A percentile compares a stretch with the other conserved stretches of the same genome.
Evolutionary conservation across 1,140 invertebrate species (phyloP).

Genomic region (Drosophila auraria): DNA sequence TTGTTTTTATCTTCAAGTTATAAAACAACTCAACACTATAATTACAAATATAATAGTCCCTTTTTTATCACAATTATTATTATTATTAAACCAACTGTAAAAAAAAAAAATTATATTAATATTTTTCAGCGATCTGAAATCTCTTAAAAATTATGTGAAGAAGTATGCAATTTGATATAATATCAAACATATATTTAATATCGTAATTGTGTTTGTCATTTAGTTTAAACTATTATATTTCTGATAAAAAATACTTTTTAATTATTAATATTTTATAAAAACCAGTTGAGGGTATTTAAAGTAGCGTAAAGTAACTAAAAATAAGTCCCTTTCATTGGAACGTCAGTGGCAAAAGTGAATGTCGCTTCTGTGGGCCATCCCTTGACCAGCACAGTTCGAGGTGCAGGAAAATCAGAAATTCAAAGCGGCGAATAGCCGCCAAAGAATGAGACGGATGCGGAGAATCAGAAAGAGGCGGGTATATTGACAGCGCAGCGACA

Average conservation of each 20-base stretch:
- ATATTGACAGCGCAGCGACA: constrained; percentile 14
- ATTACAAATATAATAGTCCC: too few species aligned
- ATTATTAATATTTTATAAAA: too few species aligned
- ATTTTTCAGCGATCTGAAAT: not conserved
- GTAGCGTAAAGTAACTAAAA: not conserved
- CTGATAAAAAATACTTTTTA: too few species aligned
- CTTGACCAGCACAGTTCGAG: constrained; percentile 60
- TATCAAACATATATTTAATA: too few species aligned
- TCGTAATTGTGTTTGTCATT: not conserved
- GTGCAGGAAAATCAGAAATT: constrained; percentile 55
- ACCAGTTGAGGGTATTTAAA: not conserved
- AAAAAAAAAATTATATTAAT: not conserved
- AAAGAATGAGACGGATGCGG: constrained; percentile 6
- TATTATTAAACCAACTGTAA: too few species aligned
- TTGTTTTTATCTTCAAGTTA: too few species aligned
- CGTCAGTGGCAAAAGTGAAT: constrained; percentile 63
- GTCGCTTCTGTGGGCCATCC: constrained; percentile 39
- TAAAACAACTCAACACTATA: too few species aligned
- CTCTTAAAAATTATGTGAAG: not conserved
- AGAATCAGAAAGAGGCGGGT: constrained; percentile 6
- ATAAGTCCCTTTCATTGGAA: constrained; percentile 13
- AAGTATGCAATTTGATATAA: not conserved
- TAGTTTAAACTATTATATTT: not conserved
- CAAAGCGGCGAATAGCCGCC: constrained; percentile 34
- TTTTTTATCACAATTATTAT: too few species aligned